Percentiles rank a stretch among this genome's conserved stretches.
Evolutionary conservation across 2,797 vertebrate genomes (phyloP).

Genomic region (Lophotriccus pileatus): DNA sequence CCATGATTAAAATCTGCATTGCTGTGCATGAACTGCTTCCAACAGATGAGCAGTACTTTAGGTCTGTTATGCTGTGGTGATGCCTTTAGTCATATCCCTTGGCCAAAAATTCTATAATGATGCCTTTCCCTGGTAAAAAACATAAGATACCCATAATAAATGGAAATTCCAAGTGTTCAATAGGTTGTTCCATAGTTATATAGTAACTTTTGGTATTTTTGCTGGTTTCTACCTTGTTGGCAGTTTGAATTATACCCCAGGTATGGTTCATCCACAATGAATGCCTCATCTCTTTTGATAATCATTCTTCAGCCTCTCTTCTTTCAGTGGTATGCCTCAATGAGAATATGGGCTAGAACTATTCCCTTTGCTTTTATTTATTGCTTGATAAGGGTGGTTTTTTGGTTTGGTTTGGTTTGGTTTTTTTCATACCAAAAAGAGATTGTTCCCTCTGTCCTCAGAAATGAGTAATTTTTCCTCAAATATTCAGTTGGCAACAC

Average conservation of each 20-base stretch:
- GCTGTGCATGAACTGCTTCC: neutral
- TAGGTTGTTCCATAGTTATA: conserved; percentile 26
- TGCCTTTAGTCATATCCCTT: neutral
- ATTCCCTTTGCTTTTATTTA: neutral
- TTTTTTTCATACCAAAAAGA: neutral
- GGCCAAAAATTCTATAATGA: neutral
- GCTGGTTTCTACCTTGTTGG: neutral
- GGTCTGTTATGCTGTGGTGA: neutral
- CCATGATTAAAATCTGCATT: neutral
- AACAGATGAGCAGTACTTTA: neutral
- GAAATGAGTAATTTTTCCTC: neutral
- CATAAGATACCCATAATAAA: neutral
- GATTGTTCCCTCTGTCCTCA: neutral
- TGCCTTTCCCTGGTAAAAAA: neutral
- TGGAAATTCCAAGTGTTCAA: neutral
- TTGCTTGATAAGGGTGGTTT: neutral
- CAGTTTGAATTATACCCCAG: neutral
- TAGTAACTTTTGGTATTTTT: conserved; percentile 26
- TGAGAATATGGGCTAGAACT: neutral
- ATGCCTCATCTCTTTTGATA: neutral
- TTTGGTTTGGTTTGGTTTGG: neutral
- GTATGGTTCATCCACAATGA: neutral
- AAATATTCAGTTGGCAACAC: neutral
- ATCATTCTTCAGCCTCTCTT: neutral
- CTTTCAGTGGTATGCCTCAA: neutral